Evolutionary conservation across 2,797 vertebrate genomes (phyloP), one percentile per base, ranked within the genome.

Genomic region (Picus viridis): DNA sequence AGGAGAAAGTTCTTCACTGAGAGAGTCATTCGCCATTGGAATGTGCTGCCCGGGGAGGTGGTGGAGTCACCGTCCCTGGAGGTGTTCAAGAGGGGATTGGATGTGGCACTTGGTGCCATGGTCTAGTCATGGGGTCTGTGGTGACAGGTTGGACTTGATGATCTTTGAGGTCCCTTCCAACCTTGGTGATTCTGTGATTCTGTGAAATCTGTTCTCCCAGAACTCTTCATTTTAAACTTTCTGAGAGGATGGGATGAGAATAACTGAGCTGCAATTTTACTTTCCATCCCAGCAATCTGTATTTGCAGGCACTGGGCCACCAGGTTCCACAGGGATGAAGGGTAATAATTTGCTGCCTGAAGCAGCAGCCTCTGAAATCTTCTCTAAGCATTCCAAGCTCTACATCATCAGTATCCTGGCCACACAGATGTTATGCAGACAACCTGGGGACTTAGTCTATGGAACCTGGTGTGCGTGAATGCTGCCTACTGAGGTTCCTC

Each of bases 401-500:
- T 72, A 45, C 8, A 4, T 27, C 15, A 27, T 13, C 6, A 8
- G 22, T 16, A 19, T n/a, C 17, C 3, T 65, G 24, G 7, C 6
- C 13, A 9, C 56, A 23, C 0, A 70, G 10, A 12, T 57, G 22
- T 4, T 16, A n/a, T 30, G 9, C 4, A 76, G 23, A 27, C 6
- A 57, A 23, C 3, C 12, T 18, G 13, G 0, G 1, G 16, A 7
- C 1, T 58, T 30, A 24, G 12, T 39, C 39, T 39, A 7, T n/a
- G 13, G 34, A 67, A 20, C 3, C 8, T 30, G 49, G 4, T 17
- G n/a, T 36, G 6, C 2, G 1, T 5, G 23, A 12, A 16, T 6
- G 0, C 10, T 65, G 14, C 5, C 30, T 1, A 0, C 4, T n/a
- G 23, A 10, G 4, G 20, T 6, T 67, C 17, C 10, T 56, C 24